These are phyloP conservation scores for Morus bassanus DNA, from an alignment of 2,797 vertebrate species.

Conservation along the genomic window DNA sequence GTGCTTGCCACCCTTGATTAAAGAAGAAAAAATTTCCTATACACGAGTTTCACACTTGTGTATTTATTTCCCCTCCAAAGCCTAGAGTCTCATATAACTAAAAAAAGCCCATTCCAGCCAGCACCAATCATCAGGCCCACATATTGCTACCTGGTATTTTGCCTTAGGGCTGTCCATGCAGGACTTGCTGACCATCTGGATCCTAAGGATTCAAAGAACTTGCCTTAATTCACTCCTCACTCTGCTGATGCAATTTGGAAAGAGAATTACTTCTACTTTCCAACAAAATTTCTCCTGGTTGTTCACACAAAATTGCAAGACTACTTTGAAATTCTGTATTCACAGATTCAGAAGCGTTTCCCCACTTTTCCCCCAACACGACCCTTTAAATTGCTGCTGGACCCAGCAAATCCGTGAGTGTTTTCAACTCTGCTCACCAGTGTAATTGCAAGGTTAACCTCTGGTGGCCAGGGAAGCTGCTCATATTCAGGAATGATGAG, in stretches of 20 bases:
- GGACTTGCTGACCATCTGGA: not conserved
- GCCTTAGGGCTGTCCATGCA: not conserved
- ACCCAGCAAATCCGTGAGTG: not conserved
- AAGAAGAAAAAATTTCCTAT: not conserved
- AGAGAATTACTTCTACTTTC: not conserved
- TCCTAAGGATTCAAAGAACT: not conserved
- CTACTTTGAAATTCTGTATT: not conserved
- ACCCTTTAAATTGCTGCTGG: not conserved
- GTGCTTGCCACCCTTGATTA: no score
- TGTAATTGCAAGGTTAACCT: slow-evolving; percentile 6
- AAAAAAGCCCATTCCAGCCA: not conserved
- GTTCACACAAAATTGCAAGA: not conserved
- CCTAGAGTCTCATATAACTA: not conserved
- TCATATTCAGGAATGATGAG: slow-evolving; percentile 3
- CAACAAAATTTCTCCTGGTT: not conserved
- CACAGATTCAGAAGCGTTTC: not conserved
- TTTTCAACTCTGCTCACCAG: not conserved
- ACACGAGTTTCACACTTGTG: not conserved
- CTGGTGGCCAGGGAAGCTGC: not conserved
- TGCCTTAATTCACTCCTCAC: not conserved
- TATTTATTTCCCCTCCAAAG: not conserved
- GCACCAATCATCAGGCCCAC: not conserved
- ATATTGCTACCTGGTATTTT: not conserved
- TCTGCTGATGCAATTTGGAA: not conserved
- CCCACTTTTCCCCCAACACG: not conserved